Percentiles rank a stretch among this genome's conserved stretches.
Conservation (phyloP, 92 coral and sea anemone species). For the Isaurus tuberculatus region DNA sequence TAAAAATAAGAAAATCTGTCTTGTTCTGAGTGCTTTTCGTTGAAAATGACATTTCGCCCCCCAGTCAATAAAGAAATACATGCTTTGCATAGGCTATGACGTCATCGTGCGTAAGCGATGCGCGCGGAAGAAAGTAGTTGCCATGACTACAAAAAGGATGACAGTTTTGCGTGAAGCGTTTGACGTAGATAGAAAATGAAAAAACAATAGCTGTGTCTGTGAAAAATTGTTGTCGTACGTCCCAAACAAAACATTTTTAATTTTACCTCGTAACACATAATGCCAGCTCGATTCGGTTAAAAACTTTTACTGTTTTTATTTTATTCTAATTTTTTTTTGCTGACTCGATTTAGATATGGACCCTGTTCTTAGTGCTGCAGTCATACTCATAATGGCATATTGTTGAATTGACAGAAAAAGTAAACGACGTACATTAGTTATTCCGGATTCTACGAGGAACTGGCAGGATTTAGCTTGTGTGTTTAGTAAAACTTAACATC, state of each 20-base stretch:
- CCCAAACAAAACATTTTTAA: slow-evolving; percentile 53
- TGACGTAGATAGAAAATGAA: slow-evolving; percentile 68
- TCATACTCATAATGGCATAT: neutral
- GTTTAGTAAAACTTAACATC: slow-evolving; percentile 23
- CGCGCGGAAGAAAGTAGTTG: slow-evolving; percentile 89
- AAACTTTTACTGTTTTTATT: neutral
- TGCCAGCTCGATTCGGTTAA: neutral
- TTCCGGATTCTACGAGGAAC: slow-evolving; percentile 35
- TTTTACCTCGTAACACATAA: slow-evolving; percentile 38
- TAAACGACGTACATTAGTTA: neutral
- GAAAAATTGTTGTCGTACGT: slow-evolving; percentile 34
- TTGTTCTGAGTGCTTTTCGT: slow-evolving; percentile 70
- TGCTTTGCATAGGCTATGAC: slow-evolving; percentile 91
- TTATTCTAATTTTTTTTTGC: neutral
- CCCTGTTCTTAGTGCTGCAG: neutral
- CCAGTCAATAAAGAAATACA: slow-evolving; percentile 75
- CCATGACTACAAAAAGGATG: slow-evolving; percentile 77
- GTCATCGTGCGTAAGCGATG: slow-evolving; percentile 94
- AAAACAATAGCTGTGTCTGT: slow-evolving; percentile 53
- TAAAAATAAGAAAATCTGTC: slow-evolving; percentile 64
- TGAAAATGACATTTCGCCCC: slow-evolving; percentile 87
- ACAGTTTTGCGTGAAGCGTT: slow-evolving; percentile 68
- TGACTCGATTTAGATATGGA: neutral
- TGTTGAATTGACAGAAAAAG: neutral
- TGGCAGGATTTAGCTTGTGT: slow-evolving; percentile 12